Conservation (phyloP, 2,797 vertebrate species). For the Galagoides demidoff region DNA sequence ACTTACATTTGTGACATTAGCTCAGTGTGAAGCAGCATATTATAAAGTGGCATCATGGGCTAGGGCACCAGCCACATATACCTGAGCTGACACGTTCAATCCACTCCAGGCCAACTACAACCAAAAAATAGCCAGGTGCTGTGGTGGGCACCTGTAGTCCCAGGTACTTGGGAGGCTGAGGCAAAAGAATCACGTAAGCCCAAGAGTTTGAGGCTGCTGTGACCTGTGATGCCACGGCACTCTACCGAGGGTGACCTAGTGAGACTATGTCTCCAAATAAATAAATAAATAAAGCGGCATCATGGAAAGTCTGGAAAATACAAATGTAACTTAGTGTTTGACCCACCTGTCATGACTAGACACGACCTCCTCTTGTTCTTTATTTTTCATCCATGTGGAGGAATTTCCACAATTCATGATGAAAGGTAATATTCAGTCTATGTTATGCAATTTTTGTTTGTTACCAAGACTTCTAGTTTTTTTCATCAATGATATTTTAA, state of each 20-base stretch:
- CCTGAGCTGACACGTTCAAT: too few relatives aligned
- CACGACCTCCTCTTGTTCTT: constrained; percentile 50
- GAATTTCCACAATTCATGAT: not conserved
- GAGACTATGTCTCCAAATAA: too few relatives aligned
- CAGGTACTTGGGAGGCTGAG: too few relatives aligned
- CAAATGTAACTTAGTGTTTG: constrained; percentile 64
- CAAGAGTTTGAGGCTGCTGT: too few relatives aligned
- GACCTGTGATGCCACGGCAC: too few relatives aligned
- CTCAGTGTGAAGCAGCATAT: constrained; percentile 59
- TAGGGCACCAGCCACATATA: too few relatives aligned
- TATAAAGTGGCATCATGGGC: constrained; percentile 47
- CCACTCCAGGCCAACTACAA: too few relatives aligned
- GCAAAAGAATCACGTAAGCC: too few relatives aligned
- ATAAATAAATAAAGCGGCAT: constrained; percentile 26
- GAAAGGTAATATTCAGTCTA: not conserved
- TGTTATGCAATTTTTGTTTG: not conserved
- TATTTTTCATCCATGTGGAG: not conserved
- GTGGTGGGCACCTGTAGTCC: too few relatives aligned
- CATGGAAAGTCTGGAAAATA: constrained; percentile 42
- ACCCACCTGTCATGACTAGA: constrained; percentile 43
- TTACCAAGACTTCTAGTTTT: constrained; percentile 32
- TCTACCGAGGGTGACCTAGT: too few relatives aligned
- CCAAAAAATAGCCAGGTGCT: too few relatives aligned
- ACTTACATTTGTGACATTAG: constrained; percentile 43
- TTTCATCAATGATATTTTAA: constrained; percentile 52